Evolutionary conservation across 2,113 vertebrate species (phyloP), one percentile per base, ranked within the genome.

Genomic region (Aphyosemion australe): DNA sequence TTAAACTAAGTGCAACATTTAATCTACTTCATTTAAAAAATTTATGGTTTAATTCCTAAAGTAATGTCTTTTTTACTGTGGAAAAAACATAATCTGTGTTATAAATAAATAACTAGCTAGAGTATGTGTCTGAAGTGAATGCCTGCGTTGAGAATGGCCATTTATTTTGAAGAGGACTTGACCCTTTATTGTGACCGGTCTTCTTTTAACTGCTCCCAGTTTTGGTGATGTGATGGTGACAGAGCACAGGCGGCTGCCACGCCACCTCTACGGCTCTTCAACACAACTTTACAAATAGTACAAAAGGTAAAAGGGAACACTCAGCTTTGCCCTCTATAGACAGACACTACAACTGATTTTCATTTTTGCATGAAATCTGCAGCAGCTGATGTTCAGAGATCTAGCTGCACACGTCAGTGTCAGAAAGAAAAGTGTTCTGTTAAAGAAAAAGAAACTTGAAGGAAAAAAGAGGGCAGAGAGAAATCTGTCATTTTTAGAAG

Each of bases 381-480:
- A 71, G 67, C 80, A 81, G 85, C 70, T 64, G 64, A 76, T 90
- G 88, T 90, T 90, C 90, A 84, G 77, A 78, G 82, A 80, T 61
- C 61, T 31, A 18, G 72, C 69, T 67, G 61, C 53, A 65, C 73
- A 82, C 87, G 84, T 89, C 86, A 77, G 68, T 72, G 68, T 84
- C 88, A 86, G 80, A 82, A 72, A 79, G 69, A 83, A 37, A 86
- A 67, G 77, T 90, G 69, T 83, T 84, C 74, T 45, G 61, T 56
- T 26, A 37, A 83, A 77, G 76, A 47, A 37, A 37, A 37, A 37
- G 34, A 61, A 37, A 19, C 49, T n/a, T 41, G 64, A 58, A 43
- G 45, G 34, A 66, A 72, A 34, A 41, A 50, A 51, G 34, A 37
- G 74, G 20, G 19, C 4, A 66, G 84, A 77, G 55, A 60, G 7